These are phyloP conservation scores for Trachelipus rathkii DNA, from an alignment of 1,140 invertebrate genomes.

Conservation along the genomic window DNA sequence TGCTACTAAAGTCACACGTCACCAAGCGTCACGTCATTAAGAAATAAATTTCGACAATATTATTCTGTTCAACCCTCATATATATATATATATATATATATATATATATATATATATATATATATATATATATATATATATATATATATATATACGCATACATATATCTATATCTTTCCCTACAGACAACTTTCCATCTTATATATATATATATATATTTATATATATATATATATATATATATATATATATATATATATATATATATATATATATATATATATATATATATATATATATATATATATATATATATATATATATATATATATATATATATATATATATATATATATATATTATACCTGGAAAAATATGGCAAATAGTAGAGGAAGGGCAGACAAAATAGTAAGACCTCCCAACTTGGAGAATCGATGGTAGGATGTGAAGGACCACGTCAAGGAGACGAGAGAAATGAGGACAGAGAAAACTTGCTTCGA, in stretches of 20 bases:
- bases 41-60: no score
- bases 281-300: no score
- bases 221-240: background rate
- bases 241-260: background rate
- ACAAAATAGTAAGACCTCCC: slow-evolving; percentile 43
- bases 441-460: slow-evolving; percentile 45
- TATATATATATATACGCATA: background rate
- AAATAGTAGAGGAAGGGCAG: slow-evolving; percentile 42
- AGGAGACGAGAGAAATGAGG: slow-evolving; percentile 42
- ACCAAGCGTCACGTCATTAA: no score
- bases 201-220: background rate
- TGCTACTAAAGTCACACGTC: no score
- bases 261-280: no score
- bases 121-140: no score
- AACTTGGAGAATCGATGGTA: slow-evolving; percentile 45
- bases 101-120: no score
- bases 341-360: background rate
- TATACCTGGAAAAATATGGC: slow-evolving; percentile 45
- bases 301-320: background rate
- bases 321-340: background rate
- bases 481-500: slow-evolving; percentile 45
- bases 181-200: no score
- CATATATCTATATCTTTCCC: background rate
- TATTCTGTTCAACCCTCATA: no score
- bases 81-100: no score